phyloP scores from a whole-genome alignment of 2,113 vertebrate species.

The Genyomyrus donnyi region DNA sequence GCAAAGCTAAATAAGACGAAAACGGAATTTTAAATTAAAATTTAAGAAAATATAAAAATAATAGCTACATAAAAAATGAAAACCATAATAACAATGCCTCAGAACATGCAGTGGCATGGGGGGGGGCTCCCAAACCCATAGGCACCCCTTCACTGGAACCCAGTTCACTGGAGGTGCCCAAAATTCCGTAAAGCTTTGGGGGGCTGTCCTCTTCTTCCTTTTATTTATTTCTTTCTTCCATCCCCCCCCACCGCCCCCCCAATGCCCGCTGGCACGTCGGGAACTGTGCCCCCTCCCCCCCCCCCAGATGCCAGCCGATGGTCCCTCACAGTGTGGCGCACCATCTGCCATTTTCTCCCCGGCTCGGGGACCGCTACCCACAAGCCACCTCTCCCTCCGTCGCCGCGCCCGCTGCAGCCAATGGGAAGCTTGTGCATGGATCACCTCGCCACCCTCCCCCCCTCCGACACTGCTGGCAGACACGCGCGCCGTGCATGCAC shows the following conservation, averaged over 20 bases:
- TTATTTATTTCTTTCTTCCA: slow-evolving; percentile 36
- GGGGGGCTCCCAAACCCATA: not conserved
- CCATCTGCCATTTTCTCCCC: slow-evolving; percentile 62
- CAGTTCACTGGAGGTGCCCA: slow-evolving; percentile 12
- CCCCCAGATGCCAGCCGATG: slow-evolving; percentile 66
- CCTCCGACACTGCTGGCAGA: slow-evolving; percentile 48
- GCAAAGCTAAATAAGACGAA: not conserved
- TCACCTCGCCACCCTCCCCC: slow-evolving; percentile 50
- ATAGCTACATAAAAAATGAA: not conserved
- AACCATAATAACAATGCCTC: not conserved
- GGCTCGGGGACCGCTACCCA: slow-evolving; percentile 57
- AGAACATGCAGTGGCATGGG: not conserved
- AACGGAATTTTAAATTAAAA: not conserved
- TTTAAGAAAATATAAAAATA: not conserved
- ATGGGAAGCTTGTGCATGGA: slow-evolving; percentile 65
- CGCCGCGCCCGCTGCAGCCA: slow-evolving; percentile 41
- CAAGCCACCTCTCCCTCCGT: slow-evolving; percentile 60
- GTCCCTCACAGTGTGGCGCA: slow-evolving; percentile 61
- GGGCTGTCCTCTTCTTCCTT: not conserved
- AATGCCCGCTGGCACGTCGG: slow-evolving; percentile 67
- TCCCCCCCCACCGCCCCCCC: slow-evolving; percentile 51
- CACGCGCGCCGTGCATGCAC: slow-evolving; percentile 29
- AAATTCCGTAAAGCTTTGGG: slow-evolving; percentile 7
- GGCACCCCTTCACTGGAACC: not conserved
- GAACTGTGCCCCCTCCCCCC: slow-evolving; percentile 53